Evolutionary conservation across 2,888 invertebrate genomes (phyloP).

Genomic region (Podabrus alpinus): DNA sequence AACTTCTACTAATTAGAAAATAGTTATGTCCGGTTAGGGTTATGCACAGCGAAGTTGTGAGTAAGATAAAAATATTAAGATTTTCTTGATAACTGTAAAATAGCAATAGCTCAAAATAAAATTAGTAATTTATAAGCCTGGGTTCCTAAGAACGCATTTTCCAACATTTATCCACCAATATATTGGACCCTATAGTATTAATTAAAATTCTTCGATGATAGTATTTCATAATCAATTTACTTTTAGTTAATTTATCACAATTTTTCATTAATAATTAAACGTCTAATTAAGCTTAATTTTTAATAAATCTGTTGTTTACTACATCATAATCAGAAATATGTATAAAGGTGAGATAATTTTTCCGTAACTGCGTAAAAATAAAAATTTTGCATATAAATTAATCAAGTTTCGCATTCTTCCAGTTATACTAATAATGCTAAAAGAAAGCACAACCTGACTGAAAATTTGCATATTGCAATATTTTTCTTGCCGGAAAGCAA

Average conservation of each 20-base stretch:
- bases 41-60: no score
- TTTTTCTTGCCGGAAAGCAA: no score
- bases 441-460: neutral
- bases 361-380: neutral
- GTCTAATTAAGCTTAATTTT: neutral
- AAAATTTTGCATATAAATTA: no score
- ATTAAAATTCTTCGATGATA: neutral
- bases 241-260: neutral
- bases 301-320: neutral
- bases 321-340: neutral
- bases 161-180: no score
- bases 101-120: no score
- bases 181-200: neutral
- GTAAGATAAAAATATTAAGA: no score
- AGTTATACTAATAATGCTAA: neutral
- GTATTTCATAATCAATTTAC: neutral
- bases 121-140: neutral
- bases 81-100: no score
- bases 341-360: neutral
- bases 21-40: no score
- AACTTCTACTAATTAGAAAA: no score
- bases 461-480: neutral
- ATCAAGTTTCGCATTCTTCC: neutral
- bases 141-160: neutral
- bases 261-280: neutral